These are phyloP conservation scores for Parapsyche elsis DNA, from an alignment of 1,140 invertebrate genomes.

Conservation along the genomic window DNA sequence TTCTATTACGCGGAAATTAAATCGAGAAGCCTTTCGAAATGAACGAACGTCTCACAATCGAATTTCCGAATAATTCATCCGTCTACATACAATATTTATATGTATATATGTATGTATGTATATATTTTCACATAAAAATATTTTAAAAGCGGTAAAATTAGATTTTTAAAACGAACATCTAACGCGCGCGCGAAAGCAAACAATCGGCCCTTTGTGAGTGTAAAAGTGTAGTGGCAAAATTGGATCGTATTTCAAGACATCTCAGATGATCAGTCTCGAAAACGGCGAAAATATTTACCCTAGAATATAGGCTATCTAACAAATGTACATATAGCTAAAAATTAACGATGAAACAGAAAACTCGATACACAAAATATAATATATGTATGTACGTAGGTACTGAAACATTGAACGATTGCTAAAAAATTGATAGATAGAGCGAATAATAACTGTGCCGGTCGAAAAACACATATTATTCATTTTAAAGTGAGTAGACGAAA, in stretches of 20 bases:
- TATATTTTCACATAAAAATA: neutral
- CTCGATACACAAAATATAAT: neutral
- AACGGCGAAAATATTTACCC: neutral
- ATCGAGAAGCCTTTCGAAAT: too few species aligned
- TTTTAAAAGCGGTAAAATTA: too few species aligned
- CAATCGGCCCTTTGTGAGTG: neutral
- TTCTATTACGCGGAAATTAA: too few species aligned
- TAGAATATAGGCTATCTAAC: neutral
- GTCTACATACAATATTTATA: neutral
- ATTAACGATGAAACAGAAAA: neutral
- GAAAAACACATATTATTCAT: too few species aligned
- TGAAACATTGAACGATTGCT: too few species aligned
- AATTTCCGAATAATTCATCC: neutral
- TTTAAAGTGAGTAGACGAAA: too few species aligned
- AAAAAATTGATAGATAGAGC: too few species aligned
- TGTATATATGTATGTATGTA: neutral
- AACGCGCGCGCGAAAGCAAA: neutral
- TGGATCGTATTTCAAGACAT: neutral
- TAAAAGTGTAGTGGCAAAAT: neutral
- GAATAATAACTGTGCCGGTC: too few species aligned
- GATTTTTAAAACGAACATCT: too few species aligned
- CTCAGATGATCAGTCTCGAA: constrained; percentile 6
- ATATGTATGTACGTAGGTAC: too few species aligned
- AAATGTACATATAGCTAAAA: neutral
- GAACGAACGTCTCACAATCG: too few species aligned